Base-by-base conservation (phyloP, 2,113 vertebrate species). In the Epinephelus lanceolatus region DNA sequence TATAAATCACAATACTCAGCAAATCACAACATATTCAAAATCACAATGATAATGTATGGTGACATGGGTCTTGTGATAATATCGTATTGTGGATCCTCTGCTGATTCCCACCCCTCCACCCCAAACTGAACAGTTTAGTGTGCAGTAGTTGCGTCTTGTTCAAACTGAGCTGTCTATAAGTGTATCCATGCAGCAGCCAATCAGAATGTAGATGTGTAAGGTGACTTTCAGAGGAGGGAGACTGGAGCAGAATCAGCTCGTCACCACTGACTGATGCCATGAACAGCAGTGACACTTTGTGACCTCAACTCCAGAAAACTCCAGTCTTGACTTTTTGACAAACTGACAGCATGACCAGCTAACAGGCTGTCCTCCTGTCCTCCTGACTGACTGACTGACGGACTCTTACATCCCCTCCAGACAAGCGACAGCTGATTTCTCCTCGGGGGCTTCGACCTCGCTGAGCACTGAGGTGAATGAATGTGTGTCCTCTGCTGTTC, bases 371-470 rank as follows among this genome's bases (percentile, higher is more conserved):
- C 27, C 17, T 42, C 15, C 33, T 30, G 30, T 30, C 30, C 30
- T 30, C 30, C 56, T 62, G 49, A 12, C 71, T 57, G 23, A 53
- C 42, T 59, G 14, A 21, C 61, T 40, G 71, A 21, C 61, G n/a
- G 71, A 45, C 56, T 23, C 33, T 63, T 18, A 62, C 68, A 42
- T 66, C 76, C 74, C 70, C 66, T 80, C 37, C 75, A 45, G 76
- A 42, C 72, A 55, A 33, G 40, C n/a, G 63, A 80, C 78, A 75
- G 55, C 73, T 57, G 80, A 85, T 63, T 75, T 67, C 74, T 56
- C 33, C 67, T 70, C 12, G 5, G 76, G 71, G 81, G 37, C 51
- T 81, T 66, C 23, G 80, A 87, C 86, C 82, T 81, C 55, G 9
- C n/a, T 7, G 60, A 73, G 57, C 77, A 47, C 60, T 10, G 3